A percentile compares a stretch with the other conserved stretches of the same genome.
phyloP scores from a whole-genome alignment of 2,797 vertebrate species.

The Chromis chromis region DNA sequence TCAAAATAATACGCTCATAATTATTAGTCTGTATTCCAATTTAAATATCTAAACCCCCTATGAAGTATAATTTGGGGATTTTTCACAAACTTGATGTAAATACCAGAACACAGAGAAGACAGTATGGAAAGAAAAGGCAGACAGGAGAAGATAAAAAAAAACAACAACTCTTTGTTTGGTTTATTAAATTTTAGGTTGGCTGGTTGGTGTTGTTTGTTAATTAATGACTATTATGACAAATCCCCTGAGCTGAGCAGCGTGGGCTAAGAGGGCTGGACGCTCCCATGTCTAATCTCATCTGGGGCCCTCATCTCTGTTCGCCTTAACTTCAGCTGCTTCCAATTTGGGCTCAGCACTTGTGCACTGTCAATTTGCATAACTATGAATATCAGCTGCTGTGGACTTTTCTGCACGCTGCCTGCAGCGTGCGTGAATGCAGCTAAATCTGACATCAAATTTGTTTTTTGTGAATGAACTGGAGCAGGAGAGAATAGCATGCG shows the following conservation, averaged over 20 bases:
- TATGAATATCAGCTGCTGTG: conserved; percentile 68
- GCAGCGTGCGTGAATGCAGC: conserved; percentile 23
- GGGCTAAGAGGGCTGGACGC: conserved; percentile 38
- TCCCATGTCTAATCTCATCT: conserved; percentile 63
- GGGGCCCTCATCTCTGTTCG: conserved; percentile 49
- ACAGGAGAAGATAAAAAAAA: conserved; percentile 8
- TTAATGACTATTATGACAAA: conserved; percentile 61
- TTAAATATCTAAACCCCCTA: conserved; percentile 26
- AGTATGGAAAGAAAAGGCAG: conserved; percentile 21
- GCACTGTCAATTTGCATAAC: conserved; percentile 63
- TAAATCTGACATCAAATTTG: conserved; percentile 32
- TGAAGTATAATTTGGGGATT: conserved; percentile 32
- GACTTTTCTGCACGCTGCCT: conserved; percentile 42
- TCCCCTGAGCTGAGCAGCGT: conserved; percentile 42
- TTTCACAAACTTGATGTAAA: conserved; percentile 31
- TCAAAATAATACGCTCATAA: conserved; percentile 41
- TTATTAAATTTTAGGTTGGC: conserved; percentile 32
- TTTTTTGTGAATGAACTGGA: conserved; percentile 36
- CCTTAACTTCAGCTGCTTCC: conserved; percentile 76
- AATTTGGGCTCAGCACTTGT: conserved; percentile 69
- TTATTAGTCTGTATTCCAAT: conserved; percentile 38
- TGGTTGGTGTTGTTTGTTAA: conserved; percentile 49
- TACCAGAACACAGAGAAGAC: conserved; percentile 30
- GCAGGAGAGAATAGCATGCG: conserved; percentile 12
- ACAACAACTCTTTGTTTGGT: conserved; percentile 25